A percentile compares a stretch with the other conserved stretches of the same genome.
Conservation (phyloP, 2,113 vertebrate genomes). For the Chinchilla lanigera region DNA sequence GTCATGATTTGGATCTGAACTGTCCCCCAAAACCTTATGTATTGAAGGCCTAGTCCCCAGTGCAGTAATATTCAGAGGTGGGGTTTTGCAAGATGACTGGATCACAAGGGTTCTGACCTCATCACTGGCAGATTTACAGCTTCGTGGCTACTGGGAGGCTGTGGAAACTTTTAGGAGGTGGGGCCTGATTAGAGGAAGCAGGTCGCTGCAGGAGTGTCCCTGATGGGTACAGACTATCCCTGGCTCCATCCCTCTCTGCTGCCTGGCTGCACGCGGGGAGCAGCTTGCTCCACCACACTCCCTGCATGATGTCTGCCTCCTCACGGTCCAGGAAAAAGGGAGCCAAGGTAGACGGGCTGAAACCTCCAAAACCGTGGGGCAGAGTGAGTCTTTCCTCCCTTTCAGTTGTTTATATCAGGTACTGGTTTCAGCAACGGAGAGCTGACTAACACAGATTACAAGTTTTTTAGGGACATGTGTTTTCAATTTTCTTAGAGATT, state of each 20-base stretch:
- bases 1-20: neutral
- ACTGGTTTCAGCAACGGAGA: neutral
- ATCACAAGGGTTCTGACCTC: neutral
- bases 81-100: neutral
- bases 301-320: neutral
- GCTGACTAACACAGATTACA: neutral
- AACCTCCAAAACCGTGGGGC: neutral
- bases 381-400: neutral
- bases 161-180: neutral
- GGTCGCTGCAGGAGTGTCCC: neutral
- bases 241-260: neutral
- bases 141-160: neutral
- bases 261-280: neutral
- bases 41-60: neutral
- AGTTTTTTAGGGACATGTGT: neutral
- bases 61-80: neutral
- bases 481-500: neutral
- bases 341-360: neutral
- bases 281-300: neutral
- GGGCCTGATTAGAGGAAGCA: neutral
- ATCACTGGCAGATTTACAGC: neutral
- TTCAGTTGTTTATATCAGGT: neutral
- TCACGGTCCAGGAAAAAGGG: neutral
- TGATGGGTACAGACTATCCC: neutral
- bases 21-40: neutral